phyloP scores from a whole-genome alignment of 2,113 vertebrate genomes.

The Pseudolaguvia tuberculata region DNA sequence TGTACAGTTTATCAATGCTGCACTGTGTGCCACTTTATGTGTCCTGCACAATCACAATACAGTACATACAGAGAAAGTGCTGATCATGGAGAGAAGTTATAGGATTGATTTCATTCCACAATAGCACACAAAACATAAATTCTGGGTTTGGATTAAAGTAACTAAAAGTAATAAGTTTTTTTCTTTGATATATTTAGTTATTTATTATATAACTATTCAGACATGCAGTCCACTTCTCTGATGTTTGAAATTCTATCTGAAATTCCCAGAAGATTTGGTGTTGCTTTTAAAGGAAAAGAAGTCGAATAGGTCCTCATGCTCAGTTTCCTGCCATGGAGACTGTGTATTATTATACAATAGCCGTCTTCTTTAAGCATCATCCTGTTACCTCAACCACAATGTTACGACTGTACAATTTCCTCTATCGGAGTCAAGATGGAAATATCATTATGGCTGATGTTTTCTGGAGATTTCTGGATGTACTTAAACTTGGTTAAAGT shows the following conservation, averaged over 20 bases:
- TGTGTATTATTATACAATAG: constrained; percentile 42
- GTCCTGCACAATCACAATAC: not conserved
- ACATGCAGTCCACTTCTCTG: not conserved
- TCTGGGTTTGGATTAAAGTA: not conserved
- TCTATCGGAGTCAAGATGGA: constrained; percentile 12
- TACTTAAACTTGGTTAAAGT: too few relatives aligned
- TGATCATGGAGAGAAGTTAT: not conserved
- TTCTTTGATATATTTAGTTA: too few relatives aligned
- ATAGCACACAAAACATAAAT: too few relatives aligned
- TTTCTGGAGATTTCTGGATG: not conserved
- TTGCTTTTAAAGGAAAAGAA: constrained; percentile 17
- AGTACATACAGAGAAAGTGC: not conserved
- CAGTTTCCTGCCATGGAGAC: constrained; percentile 33
- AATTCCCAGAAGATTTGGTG: not conserved
- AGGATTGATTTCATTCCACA: not conserved
- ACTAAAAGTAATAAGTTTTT: too few relatives aligned
- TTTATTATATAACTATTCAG: not conserved
- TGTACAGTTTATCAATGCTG: constrained; percentile 35
- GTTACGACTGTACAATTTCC: constrained; percentile 38
- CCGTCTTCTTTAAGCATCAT: constrained; percentile 38
- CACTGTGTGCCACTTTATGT: constrained; percentile 28
- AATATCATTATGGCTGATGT: constrained; percentile 30
- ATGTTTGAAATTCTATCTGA: constrained; percentile 12
- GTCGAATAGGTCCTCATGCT: constrained; percentile 21
- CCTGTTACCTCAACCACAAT: constrained; percentile 36